Percentiles rank a stretch among this genome's conserved stretches.
Evolutionary conservation across 1,140 invertebrate species (phyloP).

Genomic region (Camponotus vicinus): DNA sequence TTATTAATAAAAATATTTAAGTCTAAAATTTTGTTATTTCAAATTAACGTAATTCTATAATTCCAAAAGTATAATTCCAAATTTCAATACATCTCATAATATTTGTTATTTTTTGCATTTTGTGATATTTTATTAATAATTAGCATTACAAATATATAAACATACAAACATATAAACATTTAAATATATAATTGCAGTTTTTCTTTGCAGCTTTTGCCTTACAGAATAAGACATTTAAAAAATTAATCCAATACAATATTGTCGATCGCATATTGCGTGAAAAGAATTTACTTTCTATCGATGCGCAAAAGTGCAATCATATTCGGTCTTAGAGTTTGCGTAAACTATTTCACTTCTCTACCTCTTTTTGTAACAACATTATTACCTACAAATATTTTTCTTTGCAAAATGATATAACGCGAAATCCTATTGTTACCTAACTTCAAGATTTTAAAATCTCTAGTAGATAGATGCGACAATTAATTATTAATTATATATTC

Average conservation of each 20-base stretch:
- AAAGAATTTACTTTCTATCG: slow-evolving; percentile 74
- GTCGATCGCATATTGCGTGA: slow-evolving; percentile 24
- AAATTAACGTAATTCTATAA: neutral
- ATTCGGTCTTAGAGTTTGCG: neutral
- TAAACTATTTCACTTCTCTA: neutral
- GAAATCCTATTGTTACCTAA: neutral
- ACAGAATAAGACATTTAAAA: slow-evolving; percentile 52
- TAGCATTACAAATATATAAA: neutral
- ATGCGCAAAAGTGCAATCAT: slow-evolving; percentile 19
- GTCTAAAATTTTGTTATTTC: neutral
- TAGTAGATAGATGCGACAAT: neutral
- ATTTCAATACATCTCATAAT: neutral
- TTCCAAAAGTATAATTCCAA: neutral
- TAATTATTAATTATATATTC: neutral
- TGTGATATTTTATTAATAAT: neutral
- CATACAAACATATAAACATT: neutral
- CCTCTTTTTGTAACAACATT: slow-evolving; percentile 9
- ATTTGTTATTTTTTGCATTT: neutral
- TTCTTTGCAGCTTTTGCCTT: neutral
- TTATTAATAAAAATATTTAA: neutral
- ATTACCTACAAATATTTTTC: neutral
- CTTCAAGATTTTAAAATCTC: neutral
- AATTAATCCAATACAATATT: slow-evolving; percentile 37
- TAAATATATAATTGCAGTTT: neutral
- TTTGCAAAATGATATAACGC: neutral